Evolutionary conservation across 1,140 invertebrate species (phyloP).

Genomic region (Penaeus vannamei): DNA sequence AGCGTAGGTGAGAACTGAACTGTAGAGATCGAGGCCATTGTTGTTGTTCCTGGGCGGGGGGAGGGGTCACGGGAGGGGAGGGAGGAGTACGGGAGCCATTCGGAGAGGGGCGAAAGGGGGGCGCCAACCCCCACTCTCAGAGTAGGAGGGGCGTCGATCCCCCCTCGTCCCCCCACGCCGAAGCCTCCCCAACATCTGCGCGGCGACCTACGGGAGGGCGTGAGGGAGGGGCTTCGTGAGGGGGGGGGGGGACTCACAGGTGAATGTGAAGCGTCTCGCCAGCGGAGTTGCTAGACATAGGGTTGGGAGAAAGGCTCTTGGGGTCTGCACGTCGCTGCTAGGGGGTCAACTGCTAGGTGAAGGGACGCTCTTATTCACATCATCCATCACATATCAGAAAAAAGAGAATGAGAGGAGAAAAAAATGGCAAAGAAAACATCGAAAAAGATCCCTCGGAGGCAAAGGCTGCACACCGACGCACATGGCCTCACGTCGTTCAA

Average conservation of each 20-base stretch:
- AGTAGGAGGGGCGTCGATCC: slow-evolving; percentile 32
- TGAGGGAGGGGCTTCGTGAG: neutral
- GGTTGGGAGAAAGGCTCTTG: no score
- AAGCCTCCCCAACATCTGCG: slow-evolving; percentile 24
- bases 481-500: slow-evolving; percentile 9
- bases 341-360: no score
- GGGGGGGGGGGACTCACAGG: slow-evolving; percentile 9
- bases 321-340: no score
- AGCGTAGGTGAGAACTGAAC: neutral
- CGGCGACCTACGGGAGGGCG: slow-evolving; percentile 2
- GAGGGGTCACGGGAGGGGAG: neutral
- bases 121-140: neutral
- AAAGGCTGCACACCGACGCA: neutral
- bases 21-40: slow-evolving; percentile 6
- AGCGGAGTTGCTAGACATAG: neutral
- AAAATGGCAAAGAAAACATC: no score
- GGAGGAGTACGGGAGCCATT: slow-evolving; percentile 39
- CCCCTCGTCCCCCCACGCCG: neutral
- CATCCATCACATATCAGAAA: no score
- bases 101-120: slow-evolving; percentile 38
- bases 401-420: no score
- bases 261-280: neutral
- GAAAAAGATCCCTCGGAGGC: no score
- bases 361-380: no score
- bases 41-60: neutral